Evolutionary conservation across 2,113 vertebrate species (phyloP).

Genomic region (Procavia capensis): DNA sequence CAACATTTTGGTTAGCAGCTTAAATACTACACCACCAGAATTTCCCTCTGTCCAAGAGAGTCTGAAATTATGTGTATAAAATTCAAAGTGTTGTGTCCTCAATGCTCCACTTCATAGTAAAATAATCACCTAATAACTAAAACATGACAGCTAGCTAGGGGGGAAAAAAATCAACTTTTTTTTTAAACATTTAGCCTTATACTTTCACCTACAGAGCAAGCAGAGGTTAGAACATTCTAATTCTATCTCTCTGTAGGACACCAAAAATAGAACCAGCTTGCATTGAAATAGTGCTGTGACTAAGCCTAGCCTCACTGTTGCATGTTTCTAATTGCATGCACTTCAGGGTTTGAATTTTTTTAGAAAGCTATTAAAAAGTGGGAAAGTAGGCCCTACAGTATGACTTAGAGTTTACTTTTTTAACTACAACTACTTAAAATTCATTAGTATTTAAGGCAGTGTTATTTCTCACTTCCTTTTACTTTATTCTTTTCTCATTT

Average conservation of each 20-base stretch:
- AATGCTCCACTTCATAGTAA: constrained; percentile 23
- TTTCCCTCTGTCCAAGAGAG: neutral
- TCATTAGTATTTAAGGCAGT: constrained; percentile 74
- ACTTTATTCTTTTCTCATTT: constrained; percentile 55
- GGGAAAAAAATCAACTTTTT: no score
- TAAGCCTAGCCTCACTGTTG: constrained; percentile 80
- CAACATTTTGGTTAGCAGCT: no score
- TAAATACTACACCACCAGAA: no score
- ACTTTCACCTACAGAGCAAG: constrained; percentile 74
- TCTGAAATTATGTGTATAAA: constrained; percentile 16
- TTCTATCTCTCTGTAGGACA: constrained; percentile 75
- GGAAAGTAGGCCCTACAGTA: constrained; percentile 79
- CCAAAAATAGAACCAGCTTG: constrained; percentile 80
- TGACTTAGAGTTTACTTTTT: constrained; percentile 80
- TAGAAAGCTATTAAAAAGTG: constrained; percentile 83
- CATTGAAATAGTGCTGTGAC: constrained; percentile 82
- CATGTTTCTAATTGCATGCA: constrained; percentile 82
- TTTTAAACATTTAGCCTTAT: constrained; percentile 64
- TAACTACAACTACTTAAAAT: constrained; percentile 76
- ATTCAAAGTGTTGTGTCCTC: neutral
- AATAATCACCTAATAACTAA: constrained; percentile 49
- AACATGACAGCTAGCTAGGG: constrained; percentile 26
- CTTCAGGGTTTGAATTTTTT: constrained; percentile 78
- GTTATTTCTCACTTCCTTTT: constrained; percentile 74
- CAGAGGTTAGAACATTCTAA: constrained; percentile 83